A percentile compares a stretch with the other conserved stretches of the same genome.
phyloP scores from a whole-genome alignment of 2,888 invertebrate genomes.

The Synanthedon vespiformis region DNA sequence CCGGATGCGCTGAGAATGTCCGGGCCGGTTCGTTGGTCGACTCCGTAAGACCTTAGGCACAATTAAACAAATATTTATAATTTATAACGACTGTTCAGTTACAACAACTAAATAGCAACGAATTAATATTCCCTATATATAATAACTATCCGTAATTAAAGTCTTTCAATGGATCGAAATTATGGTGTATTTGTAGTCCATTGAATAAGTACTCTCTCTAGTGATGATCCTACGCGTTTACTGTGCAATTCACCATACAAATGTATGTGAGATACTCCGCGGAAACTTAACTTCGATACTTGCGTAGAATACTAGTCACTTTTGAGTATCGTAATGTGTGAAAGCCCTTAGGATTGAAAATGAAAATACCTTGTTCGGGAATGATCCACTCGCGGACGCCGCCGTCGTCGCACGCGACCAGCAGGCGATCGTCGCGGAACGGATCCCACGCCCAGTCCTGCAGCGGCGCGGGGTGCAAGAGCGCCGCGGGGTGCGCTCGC shows the following conservation, averaged over 20 bases:
- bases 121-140: no score
- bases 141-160: no score
- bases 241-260: no score
- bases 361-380: slow-evolving; percentile 71
- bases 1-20: slow-evolving; percentile 80
- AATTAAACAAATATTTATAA: neutral
- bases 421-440: slow-evolving; percentile 81
- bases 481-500: slow-evolving; percentile 87
- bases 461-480: slow-evolving; percentile 89
- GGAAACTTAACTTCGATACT: no score
- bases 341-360: neutral
- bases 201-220: no score
- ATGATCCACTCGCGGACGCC: slow-evolving; percentile 84
- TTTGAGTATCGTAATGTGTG: no score
- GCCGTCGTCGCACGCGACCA: slow-evolving; percentile 93
- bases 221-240: no score
- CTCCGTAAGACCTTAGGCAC: slow-evolving; percentile 73
- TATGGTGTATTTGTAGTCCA: no score
- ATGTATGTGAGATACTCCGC: no score
- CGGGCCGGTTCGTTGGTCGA: slow-evolving; percentile 82
- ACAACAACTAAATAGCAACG: neutral
- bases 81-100: neutral
- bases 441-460: slow-evolving; percentile 97
- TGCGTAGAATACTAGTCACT: no score
- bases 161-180: no score